A percentile compares a stretch with the other conserved stretches of the same genome.
phyloP scores from a whole-genome alignment of 1,140 invertebrate species.

The Micrasema longulum region DNA sequence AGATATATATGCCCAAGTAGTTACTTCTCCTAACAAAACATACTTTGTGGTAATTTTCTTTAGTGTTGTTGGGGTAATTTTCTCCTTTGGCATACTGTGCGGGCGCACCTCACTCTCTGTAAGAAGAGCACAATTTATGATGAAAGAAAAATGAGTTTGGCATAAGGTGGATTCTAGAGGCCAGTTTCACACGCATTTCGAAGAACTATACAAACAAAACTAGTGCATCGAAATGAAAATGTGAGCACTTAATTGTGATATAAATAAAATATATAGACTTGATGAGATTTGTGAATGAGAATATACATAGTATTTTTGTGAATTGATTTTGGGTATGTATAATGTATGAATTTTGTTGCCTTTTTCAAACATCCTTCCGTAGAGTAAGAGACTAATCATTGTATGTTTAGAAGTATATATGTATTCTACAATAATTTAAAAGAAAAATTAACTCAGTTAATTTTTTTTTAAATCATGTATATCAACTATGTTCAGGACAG shows the following conservation, averaged over 20 bases:
- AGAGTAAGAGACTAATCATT: too few relatives aligned
- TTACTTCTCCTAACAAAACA: conserved; percentile 78
- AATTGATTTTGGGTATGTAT: conserved; percentile 22
- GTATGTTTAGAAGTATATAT: too few relatives aligned
- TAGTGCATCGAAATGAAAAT: conserved; percentile 35
- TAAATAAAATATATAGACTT: conserved; percentile 38
- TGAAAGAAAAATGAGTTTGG: conserved; percentile 75
- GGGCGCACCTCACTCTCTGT: conserved; percentile 73
- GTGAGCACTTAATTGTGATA: conserved; percentile 46
- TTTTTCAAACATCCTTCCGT: neutral
- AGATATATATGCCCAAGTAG: conserved; percentile 78
- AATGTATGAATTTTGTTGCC: neutral
- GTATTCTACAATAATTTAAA: too few relatives aligned
- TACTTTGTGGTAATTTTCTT: conserved; percentile 82
- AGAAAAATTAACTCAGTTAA: too few relatives aligned
- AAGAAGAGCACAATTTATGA: conserved; percentile 73
- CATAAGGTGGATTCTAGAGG: conserved; percentile 35
- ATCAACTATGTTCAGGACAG: too few relatives aligned
- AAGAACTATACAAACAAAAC: conserved; percentile 37
- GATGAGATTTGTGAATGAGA: conserved; percentile 23
- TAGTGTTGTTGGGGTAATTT: conserved; percentile 80
- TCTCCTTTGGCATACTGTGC: conserved; percentile 85
- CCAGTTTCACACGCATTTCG: conserved; percentile 40
- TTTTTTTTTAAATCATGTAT: too few relatives aligned
- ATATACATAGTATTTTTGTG: conserved; percentile 34